Conservation (phyloP, 2,113 vertebrate genomes). For the Podarcis cretensis region DNA sequence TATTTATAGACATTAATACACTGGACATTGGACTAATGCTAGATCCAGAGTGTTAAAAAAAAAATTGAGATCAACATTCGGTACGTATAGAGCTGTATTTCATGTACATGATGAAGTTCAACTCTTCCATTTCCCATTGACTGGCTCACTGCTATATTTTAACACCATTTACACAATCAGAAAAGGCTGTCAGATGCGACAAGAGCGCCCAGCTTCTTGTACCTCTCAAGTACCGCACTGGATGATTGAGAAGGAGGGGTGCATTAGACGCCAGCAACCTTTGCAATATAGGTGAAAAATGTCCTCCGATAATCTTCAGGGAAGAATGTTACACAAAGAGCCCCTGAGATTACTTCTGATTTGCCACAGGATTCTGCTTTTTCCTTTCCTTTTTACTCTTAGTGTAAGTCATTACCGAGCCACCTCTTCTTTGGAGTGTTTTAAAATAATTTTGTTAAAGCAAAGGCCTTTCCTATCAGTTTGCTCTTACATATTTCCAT, state of each 20-base stretch:
- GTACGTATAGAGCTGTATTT: conserved; percentile 10
- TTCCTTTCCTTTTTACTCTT: background rate
- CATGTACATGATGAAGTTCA: conserved; percentile 33
- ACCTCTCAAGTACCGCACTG: conserved; percentile 16
- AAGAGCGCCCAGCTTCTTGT: conserved; percentile 15
- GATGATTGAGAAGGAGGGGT: background rate
- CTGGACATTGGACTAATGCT: conserved; percentile 51
- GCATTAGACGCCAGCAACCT: background rate
- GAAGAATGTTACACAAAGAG: background rate
- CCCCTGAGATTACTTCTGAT: background rate
- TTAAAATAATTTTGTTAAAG: background rate
- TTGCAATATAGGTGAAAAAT: conserved; percentile 11
- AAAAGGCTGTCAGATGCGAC: conserved; percentile 16
- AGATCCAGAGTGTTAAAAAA: conserved; percentile 28
- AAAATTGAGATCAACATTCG: conserved; percentile 14
- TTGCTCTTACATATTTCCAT: background rate
- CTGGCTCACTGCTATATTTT: conserved; percentile 1
- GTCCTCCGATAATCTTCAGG: background rate
- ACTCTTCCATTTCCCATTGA: background rate
- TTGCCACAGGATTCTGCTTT: background rate
- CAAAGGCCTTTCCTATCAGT: background rate
- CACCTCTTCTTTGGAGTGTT: background rate
- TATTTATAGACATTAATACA: conserved; percentile 50
- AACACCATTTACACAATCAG: conserved; percentile 8
- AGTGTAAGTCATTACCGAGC: background rate